Percentiles rank a stretch among this genome's conserved stretches.
These are phyloP conservation scores for Orthosia gothica DNA, from an alignment of 2,888 invertebrate species.

Conservation along the genomic window DNA sequence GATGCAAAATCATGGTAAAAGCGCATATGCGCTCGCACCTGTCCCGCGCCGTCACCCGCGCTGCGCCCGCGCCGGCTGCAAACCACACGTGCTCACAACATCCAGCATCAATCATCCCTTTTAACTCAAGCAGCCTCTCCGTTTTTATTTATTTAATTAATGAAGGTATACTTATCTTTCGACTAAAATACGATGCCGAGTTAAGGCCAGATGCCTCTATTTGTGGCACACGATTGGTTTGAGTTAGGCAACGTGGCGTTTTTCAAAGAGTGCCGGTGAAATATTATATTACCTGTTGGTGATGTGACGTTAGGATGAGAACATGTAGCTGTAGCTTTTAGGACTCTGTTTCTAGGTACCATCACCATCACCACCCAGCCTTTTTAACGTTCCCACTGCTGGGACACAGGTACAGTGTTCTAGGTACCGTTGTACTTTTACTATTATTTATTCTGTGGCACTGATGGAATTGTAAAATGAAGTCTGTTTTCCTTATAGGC, in stretches of 20 bases:
- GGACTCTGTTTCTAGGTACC: neutral
- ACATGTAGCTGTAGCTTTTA: neutral
- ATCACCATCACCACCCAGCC: no score
- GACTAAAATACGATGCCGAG: slow-evolving; percentile 62
- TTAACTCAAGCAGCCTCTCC: slow-evolving; percentile 66
- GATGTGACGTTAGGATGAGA: neutral
- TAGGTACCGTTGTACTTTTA: no score
- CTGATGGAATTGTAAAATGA: neutral
- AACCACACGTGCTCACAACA: slow-evolving; percentile 77
- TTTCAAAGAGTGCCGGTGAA: slow-evolving; percentile 46
- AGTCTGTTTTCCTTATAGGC: neutral
- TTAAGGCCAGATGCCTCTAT: slow-evolving; percentile 67
- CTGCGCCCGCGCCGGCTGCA: slow-evolving; percentile 76
- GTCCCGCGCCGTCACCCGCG: slow-evolving; percentile 65
- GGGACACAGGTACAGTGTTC: no score
- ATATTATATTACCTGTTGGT: slow-evolving; percentile 25
- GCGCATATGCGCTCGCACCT: slow-evolving; percentile 75
- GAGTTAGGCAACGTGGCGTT: slow-evolving; percentile 55
- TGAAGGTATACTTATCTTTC: slow-evolving; percentile 65
- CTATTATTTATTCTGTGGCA: no score
- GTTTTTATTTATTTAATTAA: slow-evolving; percentile 72
- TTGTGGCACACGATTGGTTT: slow-evolving; percentile 59
- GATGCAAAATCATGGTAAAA: slow-evolving; percentile 75
- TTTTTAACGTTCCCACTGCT: no score
- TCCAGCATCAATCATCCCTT: slow-evolving; percentile 76